Evolutionary conservation across 1,140 invertebrate genomes (phyloP).

Genomic region (Cotesia chilonis): DNA sequence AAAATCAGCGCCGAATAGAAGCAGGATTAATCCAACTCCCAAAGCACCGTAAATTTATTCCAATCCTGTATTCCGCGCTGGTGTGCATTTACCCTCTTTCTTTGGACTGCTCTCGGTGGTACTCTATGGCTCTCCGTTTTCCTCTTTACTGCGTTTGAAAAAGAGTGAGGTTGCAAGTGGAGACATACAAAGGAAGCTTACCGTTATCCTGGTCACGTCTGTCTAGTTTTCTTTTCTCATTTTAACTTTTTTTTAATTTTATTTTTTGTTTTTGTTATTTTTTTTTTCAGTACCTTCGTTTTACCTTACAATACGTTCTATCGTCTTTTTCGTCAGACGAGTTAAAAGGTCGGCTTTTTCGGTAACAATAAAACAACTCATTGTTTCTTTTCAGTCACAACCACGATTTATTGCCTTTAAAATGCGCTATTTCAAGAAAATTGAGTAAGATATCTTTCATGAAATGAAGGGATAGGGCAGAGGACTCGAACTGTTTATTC

Average conservation of each 20-base stretch:
- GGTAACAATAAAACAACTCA: constrained; percentile 4
- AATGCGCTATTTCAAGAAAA: constrained; percentile 18
- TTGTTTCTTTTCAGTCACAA: neutral
- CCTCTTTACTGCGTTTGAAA: constrained; percentile 5
- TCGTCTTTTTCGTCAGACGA: neutral
- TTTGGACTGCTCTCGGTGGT: neutral
- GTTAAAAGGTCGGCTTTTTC: constrained; percentile 27
- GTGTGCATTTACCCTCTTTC: constrained; percentile 25
- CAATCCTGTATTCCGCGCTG: constrained; percentile 37
- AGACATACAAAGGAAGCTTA: constrained; percentile 36
- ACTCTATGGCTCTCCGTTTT: constrained; percentile 6
- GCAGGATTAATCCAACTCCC: constrained; percentile 36
- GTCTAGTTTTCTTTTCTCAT: constrained; percentile 33
- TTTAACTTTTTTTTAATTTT: constrained; percentile 8
- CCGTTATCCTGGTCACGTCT: constrained; percentile 40
- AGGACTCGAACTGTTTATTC: no score
- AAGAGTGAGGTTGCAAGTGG: constrained; percentile 31
- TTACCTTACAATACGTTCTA: no score
- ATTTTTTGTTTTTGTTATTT: constrained; percentile 4
- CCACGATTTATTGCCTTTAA: constrained; percentile 23
- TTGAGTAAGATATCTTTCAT: neutral
- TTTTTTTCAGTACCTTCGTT: constrained; percentile 17
- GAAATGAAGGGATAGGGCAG: no score
- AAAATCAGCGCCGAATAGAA: constrained; percentile 34
- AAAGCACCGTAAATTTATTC: constrained; percentile 39